These are phyloP conservation scores for Watersipora subatra DNA, from an alignment of 1,140 invertebrate genomes.

Conservation along the genomic window DNA sequence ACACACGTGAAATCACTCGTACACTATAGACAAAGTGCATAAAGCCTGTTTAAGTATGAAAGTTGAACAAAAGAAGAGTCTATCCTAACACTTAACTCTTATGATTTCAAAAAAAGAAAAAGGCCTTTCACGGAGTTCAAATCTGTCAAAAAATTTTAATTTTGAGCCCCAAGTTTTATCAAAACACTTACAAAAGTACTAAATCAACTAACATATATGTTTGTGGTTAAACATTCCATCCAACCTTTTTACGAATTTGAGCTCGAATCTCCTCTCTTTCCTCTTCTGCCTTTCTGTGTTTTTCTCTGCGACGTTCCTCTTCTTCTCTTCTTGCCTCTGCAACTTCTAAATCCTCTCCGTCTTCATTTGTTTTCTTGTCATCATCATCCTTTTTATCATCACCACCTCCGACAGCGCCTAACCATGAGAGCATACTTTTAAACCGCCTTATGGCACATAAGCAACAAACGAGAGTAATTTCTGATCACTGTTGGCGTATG, in stretches of 20 bases:
- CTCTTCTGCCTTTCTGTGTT: slow-evolving; percentile 94
- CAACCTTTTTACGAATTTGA: slow-evolving; percentile 95
- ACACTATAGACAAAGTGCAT: too few relatives aligned
- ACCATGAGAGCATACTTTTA: slow-evolving; percentile 2
- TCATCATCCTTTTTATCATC: slow-evolving; percentile 73
- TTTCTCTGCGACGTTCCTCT: slow-evolving; percentile 85
- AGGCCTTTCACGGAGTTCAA: too few relatives aligned
- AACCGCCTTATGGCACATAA: neutral
- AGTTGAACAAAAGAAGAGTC: too few relatives aligned
- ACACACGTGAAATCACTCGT: too few relatives aligned
- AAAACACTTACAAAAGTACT: too few relatives aligned
- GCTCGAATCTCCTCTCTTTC: slow-evolving; percentile 94
- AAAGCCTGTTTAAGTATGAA: too few relatives aligned
- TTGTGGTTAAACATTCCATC: too few relatives aligned
- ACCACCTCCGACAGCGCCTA: slow-evolving; percentile 78
- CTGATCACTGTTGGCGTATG: slow-evolving; percentile 5
- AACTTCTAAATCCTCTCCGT: slow-evolving; percentile 68
- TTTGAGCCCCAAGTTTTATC: too few relatives aligned
- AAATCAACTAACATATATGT: too few relatives aligned
- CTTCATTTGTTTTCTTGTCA: slow-evolving; percentile 50
- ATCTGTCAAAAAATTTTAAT: too few relatives aligned
- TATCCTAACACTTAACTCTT: too few relatives aligned
- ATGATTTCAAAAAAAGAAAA: too few relatives aligned
- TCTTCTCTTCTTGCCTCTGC: slow-evolving; percentile 79
- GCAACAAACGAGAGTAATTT: neutral